These are phyloP conservation scores for Pitangus sulphuratus DNA, from an alignment of 2,797 vertebrate species.

Conservation along the genomic window DNA sequence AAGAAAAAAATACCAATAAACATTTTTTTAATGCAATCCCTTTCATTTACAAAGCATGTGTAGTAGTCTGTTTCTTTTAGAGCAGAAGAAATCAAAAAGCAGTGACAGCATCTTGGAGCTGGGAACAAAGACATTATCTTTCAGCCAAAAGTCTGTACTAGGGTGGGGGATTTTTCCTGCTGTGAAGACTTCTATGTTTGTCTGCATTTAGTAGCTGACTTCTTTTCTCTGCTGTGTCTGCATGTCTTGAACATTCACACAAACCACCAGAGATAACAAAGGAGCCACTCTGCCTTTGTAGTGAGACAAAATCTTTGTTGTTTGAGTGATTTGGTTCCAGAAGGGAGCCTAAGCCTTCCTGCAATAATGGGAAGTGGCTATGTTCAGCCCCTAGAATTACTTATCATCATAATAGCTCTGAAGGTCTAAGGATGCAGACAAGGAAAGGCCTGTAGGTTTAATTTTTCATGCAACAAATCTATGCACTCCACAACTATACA, in stretches of 20 bases:
- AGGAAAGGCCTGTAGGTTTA: background rate
- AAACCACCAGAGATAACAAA: slow-evolving; percentile 22
- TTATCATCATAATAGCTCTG: background rate
- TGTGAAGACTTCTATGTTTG: background rate
- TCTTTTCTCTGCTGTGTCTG: background rate
- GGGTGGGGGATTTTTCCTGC: slow-evolving; percentile 5
- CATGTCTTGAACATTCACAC: background rate
- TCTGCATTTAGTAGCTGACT: background rate
- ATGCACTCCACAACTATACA: background rate
- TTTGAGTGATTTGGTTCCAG: background rate
- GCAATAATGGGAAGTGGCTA: background rate
- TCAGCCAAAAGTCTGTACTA: slow-evolving; percentile 4
- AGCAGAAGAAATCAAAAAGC: background rate
- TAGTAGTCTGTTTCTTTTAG: slow-evolving; percentile 15
- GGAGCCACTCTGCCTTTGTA: background rate
- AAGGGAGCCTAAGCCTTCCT: background rate
- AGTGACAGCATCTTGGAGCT: slow-evolving; percentile 31
- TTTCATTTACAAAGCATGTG: slow-evolving; percentile 4
- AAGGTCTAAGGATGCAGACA: background rate
- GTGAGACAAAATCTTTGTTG: background rate
- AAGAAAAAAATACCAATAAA: background rate
- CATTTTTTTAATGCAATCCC: background rate
- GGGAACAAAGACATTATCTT: slow-evolving; percentile 14
- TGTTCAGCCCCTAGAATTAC: background rate
- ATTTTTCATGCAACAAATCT: background rate